Evolutionary conservation across 2,113 vertebrate species (phyloP), one percentile per base, ranked within the genome.

Genomic region (Syngnathoides biaculeatus): DNA sequence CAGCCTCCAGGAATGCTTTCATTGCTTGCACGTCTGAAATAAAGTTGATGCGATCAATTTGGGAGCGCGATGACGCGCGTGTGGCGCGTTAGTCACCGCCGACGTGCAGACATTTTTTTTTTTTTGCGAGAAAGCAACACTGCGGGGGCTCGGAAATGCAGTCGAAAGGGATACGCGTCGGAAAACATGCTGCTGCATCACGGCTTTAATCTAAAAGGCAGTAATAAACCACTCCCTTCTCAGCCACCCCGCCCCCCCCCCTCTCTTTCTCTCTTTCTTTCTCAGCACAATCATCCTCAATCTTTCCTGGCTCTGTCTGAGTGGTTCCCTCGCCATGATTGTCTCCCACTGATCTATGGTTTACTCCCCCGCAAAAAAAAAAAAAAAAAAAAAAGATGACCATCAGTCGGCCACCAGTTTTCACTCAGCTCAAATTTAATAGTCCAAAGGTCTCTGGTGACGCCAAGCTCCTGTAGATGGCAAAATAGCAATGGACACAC

Each of bases 401-500:
- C 57, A 60, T 62, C 22, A 61, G 26, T 74, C 30, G 74, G 42
- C 62, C 62, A 39, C 14, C 57, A 39, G 42, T 26, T 52, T 75
- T 83, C 79, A 72, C 72, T 86, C 74, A 81, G 69, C 68, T 70
- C 72, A 86, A 84, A 79, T 35, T 2, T 9, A 53, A 80, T 61
- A 68, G 47, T 70, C 35, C 26, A 59, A 66, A 67, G 61, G 42
- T 62, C 20, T 65, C 17, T 24, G 3, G 10, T 77, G 43, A 72
- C 64, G 69, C 35, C 55, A 57, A 77, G 67, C 45, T 14, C 68
- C 62, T 71, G 66, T 11, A 35, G 61, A 78, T 72, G 35, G 11
- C 56, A 24, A 80, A 71, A 75, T 35, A 45, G 4, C 30, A 56
- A 78, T 53, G 56, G 65, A 65, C 20, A 35, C 55, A 9, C 14